Percentiles rank a stretch among this genome's conserved stretches.
Conservation (phyloP, 2,113 vertebrate genomes). For the Carassius auratus region DNA sequence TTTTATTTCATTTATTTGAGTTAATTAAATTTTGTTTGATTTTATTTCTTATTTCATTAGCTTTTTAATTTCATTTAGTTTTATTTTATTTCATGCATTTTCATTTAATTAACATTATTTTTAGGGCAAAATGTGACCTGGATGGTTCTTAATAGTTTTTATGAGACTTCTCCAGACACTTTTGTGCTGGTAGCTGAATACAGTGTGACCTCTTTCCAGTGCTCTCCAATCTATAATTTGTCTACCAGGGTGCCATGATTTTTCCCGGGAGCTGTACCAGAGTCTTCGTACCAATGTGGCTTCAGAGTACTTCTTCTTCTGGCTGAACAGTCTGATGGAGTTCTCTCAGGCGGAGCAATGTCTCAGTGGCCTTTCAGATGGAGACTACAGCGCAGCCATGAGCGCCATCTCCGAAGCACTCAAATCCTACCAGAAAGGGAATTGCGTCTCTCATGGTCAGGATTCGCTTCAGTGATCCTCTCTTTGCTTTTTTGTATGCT, state of each 20-base stretch:
- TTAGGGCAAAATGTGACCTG: not conserved
- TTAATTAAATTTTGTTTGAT: too few species aligned
- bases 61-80: too few species aligned
- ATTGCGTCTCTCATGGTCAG: conserved; percentile 95
- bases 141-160: not conserved
- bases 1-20: too few species aligned
- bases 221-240: not conserved
- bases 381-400: conserved; percentile 87
- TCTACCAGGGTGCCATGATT: conserved; percentile 91
- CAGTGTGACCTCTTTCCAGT: not conserved
- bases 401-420: conserved; percentile 91
- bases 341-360: conserved; percentile 95
- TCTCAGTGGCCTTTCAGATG: conserved; percentile 85
- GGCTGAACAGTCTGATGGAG: conserved; percentile 97
- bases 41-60: too few species aligned
- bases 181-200: not conserved
- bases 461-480: conserved; percentile 9
- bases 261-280: conserved; percentile 94
- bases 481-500: too few species aligned
- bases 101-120: too few species aligned
- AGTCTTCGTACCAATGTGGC: conserved; percentile 94
- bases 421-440: conserved; percentile 95
- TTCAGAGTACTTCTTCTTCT: conserved; percentile 98
- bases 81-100: too few species aligned
- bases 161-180: not conserved